Base-by-base conservation (phyloP, 2,888 invertebrate genomes). In the Drosophila eohydei region DNA sequence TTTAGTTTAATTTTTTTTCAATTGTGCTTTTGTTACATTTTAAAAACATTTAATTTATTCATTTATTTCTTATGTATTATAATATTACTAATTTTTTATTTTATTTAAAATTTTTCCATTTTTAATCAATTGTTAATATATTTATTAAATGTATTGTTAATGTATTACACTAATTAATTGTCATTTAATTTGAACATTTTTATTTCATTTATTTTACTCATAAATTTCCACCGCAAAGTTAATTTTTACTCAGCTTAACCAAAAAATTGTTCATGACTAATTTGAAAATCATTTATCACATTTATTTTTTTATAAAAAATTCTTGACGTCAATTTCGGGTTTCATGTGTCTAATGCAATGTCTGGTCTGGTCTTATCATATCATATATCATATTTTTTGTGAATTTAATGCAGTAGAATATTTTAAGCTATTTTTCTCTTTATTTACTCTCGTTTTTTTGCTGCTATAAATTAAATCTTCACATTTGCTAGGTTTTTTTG, bases 391-490 rank as follows among this genome's bases (percentile, higher is more conserved):
- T 28, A 46, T 9, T n/a, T 14, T 8, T 26, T 14, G 44, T n/a
- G 30, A 30, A 30, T 30, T n/a, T 4, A 11, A 16, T 21, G 68
- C 21, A 21, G 21, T 21, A 21, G 48, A 64, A 66, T 51, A 36
- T 43, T 64, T 63, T 32, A 1, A 6, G 16, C 2, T 41, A 41
- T 34, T 51, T 51, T 32, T n/a, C 9, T 54, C 3, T 38, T 26
- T 7, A 11, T n/a, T 11, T 30, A 9, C 9, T 14, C 2, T 14
- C 5, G 30, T 21, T 34, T 51, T 21, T 30, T 21, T 28, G 4
- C 34, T 44, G 26, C 11, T 67, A 32, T 38, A 34, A 34, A 66
- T 48, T 28, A 28, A 46, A 28, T 65, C 6, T 38, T 14, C 32
- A 36, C 14, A 32, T 43, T 56, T 5, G 2, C 3, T 11, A 50